Conservation (phyloP, 2,888 invertebrate species). For the Drosophila ustulata region DNA sequence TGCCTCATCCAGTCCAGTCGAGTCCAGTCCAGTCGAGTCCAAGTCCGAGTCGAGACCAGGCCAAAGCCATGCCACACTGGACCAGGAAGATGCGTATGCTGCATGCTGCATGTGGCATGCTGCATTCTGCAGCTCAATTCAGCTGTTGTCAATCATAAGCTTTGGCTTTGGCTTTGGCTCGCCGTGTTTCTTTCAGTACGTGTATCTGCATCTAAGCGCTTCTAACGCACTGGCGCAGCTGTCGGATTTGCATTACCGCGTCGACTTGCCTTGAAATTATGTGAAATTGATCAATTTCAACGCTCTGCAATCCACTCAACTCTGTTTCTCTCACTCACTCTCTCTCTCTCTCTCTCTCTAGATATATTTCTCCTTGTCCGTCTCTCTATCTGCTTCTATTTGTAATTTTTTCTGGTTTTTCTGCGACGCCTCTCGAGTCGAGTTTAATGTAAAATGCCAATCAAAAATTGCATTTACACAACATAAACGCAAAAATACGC, state of each 20-base stretch:
- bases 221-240: conserved; percentile 79
- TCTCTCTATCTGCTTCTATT: conserved; percentile 1
- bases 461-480: conserved; percentile 70
- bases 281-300: conserved; percentile 84
- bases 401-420: conserved; percentile 8
- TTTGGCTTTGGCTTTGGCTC: conserved; percentile 19
- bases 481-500: conserved; percentile 57
- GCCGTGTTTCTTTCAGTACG: conserved; percentile 14
- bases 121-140: conserved; percentile 68
- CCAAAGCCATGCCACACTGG: neutral
- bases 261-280: conserved; percentile 79
- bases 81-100: conserved; percentile 44
- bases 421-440: conserved; percentile 19
- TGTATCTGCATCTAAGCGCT: conserved; percentile 59
- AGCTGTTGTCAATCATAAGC: conserved; percentile 82
- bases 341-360: neutral
- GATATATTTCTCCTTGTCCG: neutral
- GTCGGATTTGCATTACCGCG: conserved; percentile 79
- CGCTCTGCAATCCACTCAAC: conserved; percentile 63
- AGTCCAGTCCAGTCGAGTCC: neutral
- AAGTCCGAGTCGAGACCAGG: neutral
- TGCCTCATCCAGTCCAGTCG: conserved; percentile 22
- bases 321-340: conserved; percentile 5
- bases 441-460: conserved; percentile 82
- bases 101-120: neutral